Base-by-base conservation (phyloP, 2,797 vertebrate genomes). In the Fundulus diaphanus region DNA sequence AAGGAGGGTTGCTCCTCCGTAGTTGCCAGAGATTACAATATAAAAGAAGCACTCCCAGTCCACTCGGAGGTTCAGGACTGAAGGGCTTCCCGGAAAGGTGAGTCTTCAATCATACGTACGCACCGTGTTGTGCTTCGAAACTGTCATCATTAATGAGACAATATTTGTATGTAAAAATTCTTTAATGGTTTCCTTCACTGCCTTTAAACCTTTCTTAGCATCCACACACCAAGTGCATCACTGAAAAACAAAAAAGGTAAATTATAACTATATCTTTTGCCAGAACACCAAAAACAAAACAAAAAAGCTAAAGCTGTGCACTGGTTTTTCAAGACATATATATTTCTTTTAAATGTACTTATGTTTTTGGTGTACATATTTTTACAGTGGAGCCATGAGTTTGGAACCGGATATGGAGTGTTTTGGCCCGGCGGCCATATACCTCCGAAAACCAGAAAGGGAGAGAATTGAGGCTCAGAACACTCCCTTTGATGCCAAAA, bases 401-500 rank as follows among this genome's bases (percentile, higher is more conserved):
- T 15, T 15, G 0, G 97, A 98, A 0, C 0, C 90, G 0, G 97
- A 97, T 29, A 97, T 98, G 97, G 94, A 96, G 0, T 72, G 92
- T 9, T 98, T 97, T 85, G 97, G 97, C 85, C 75, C 91, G 69
- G 97, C 97, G 0, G 94, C 96, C 85, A 4, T 96, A 5, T 98
- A 77, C 75, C 96, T 98, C 86, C 93, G 97, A 3, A 98, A 98
- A 68, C 96, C 96, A 44, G 97, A 97, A 18, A 96, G 90, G 83
- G 97, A 98, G 75, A 94, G 97, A 33, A 88, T 97, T 33, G 97
- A 96, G 7, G 95, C 96, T 74, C 97, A 97, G 67, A 97, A 96
- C 82, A 93, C 87, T 71, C 96, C 97, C 0, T 98, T 98, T 63
- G 97, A 98, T 90, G 97, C 97, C 68, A 98, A 97, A 88, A 78